A percentile compares a stretch with the other conserved stretches of the same genome.
Conservation (phyloP, 2,797 vertebrate genomes). For the Myoxocephalus aenaeus region DNA sequence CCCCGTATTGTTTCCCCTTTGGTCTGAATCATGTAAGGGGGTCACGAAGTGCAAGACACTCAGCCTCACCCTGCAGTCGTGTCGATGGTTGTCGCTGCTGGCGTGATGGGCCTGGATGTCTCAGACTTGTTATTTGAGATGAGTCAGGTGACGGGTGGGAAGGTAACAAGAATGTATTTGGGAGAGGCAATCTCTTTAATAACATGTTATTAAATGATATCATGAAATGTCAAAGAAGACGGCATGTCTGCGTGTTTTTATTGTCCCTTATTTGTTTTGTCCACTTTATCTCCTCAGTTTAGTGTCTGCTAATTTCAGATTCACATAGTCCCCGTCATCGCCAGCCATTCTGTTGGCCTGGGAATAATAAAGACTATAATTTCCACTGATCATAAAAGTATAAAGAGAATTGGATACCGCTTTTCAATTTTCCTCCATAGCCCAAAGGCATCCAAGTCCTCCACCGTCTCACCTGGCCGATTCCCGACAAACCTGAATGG, state of each 20-base stretch:
- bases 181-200: slow-evolving; percentile 26
- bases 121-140: slow-evolving; percentile 70
- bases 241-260: not conserved
- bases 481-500: not conserved
- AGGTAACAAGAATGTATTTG: slow-evolving; percentile 46
- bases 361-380: not conserved
- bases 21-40: slow-evolving; percentile 65
- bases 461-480: not conserved
- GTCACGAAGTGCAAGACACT: slow-evolving; percentile 52
- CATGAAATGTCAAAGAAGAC: not conserved
- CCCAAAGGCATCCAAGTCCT: not conserved
- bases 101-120: slow-evolving; percentile 62
- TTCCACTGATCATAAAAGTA: not conserved
- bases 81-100: slow-evolving; percentile 74
- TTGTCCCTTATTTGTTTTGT: not conserved
- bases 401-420: not conserved
- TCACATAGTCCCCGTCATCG: not conserved
- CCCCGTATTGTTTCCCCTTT: slow-evolving; percentile 60
- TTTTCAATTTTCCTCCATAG: not conserved
- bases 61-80: slow-evolving; percentile 66
- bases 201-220: slow-evolving; percentile 19
- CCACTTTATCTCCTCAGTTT: not conserved
- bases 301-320: slow-evolving; percentile 3
- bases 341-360: not conserved
- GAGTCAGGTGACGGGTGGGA: slow-evolving; percentile 74